phyloP scores from a whole-genome alignment of 2,888 invertebrate species.

The Patella depressa region DNA sequence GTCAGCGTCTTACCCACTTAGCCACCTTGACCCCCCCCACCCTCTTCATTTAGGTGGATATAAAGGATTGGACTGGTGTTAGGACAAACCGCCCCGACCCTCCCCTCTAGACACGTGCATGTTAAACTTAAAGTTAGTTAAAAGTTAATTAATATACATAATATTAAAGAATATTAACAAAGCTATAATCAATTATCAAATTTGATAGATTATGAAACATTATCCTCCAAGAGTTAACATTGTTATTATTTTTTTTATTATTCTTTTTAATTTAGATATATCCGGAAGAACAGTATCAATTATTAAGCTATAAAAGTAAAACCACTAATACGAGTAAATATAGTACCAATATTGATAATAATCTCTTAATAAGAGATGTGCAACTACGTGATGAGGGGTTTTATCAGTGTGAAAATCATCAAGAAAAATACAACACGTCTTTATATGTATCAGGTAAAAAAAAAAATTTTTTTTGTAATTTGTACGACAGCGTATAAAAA shows the following conservation, averaged over 20 bases:
- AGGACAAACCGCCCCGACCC: too few species aligned
- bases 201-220: too few species aligned
- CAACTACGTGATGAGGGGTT: slow-evolving; percentile 12
- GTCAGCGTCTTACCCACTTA: too few species aligned
- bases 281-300: background rate
- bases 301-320: background rate
- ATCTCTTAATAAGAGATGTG: slow-evolving; percentile 12
- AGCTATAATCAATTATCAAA: too few species aligned
- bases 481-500: background rate
- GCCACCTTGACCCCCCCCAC: too few species aligned
- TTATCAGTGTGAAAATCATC: slow-evolving; percentile 16
- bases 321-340: slow-evolving; percentile 3
- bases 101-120: too few species aligned
- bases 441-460: background rate
- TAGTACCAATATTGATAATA: background rate
- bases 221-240: too few species aligned
- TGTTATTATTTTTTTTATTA: background rate
- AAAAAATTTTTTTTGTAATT: background rate
- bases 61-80: too few species aligned
- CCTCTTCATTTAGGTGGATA: too few species aligned
- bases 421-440: background rate
- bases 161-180: too few species aligned
- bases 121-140: too few species aligned
- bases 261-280: background rate
- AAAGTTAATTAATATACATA: too few species aligned